Evolutionary conservation across 1,140 invertebrate genomes (phyloP), one percentile per base, ranked within the genome.

Genomic region (Brachionus rubens): DNA sequence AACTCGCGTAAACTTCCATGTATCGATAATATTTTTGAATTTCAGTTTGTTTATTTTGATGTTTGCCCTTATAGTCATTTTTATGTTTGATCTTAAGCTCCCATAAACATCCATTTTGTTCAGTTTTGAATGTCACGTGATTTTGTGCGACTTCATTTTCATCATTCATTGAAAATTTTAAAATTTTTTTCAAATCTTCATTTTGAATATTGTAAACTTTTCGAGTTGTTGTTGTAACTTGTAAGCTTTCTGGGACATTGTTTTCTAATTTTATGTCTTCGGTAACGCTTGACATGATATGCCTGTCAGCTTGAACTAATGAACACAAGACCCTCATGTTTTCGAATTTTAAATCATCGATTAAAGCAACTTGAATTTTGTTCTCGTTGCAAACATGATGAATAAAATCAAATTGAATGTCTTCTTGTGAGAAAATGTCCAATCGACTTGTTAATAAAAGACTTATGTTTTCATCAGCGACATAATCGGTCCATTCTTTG

Each of bases 1-100:
- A 59, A 33, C 26, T 33, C n/a, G 54, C 54, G 33, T 59, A 59
- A 0, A 59, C 6, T 59, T 59, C 54, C 54, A 59, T 59, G n/a
- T 59, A 59, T 59, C 28, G 30, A 36, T 59, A 59, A 59, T 59
- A 59, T 59, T 59, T 59, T 59, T 33, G 54, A 19, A 19, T 33
- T 3, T 33, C 26, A 33, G 19, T 5, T 30, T 14, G 28, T 0
- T 5, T 59, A 14, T 33, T n/a, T 59, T 3, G 26, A 16, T 14
- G 5, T 10, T 59, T 40, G 9, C 7, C 6, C 12, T 3, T 33
- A 33, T 4, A 9, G 6, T 59, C 2, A 16, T 26, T 7, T 1
- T 33, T 59, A 7, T 59, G 19, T 14, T 30, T 9, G 6, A 59
- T 59, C 33, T 59, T 59, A 14, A 59, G 30, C 4, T 59, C 54